Percentiles rank a stretch among this genome's conserved stretches.
Conservation (phyloP, 2,113 vertebrate species). For the Nematolebias whitei region DNA sequence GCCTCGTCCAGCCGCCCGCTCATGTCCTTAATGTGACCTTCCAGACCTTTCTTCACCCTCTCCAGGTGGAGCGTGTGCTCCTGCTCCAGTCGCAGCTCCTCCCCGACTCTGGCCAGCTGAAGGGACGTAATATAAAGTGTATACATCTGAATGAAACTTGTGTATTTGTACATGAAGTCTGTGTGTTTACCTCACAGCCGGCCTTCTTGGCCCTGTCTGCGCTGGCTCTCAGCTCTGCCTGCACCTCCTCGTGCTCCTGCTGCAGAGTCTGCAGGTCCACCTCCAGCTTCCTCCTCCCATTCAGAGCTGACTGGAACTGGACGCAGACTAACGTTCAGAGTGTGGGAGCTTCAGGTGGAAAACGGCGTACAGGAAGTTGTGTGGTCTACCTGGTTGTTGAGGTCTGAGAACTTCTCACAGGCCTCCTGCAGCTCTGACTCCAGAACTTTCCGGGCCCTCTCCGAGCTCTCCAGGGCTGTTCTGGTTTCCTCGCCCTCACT, state of each 20-base stretch:
- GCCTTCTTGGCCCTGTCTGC: conserved; percentile 80
- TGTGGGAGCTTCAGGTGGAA: accelerated
- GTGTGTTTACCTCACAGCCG: conserved; percentile 71
- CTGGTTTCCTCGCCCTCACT: conserved; percentile 71
- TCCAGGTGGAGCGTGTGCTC: conserved; percentile 81
- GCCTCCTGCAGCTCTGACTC: conserved; percentile 77
- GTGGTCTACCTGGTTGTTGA: conserved; percentile 77
- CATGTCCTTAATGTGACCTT: conserved; percentile 81
- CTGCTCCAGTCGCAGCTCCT: conserved; percentile 83
- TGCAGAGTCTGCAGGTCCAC: conserved; percentile 80
- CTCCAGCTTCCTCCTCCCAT: conserved; percentile 79
- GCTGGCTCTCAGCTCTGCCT: conserved; percentile 67
- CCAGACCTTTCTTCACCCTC: conserved; percentile 81
- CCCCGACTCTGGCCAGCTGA: conserved; percentile 74
- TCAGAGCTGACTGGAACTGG: conserved; percentile 76
- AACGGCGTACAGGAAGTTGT: not conserved
- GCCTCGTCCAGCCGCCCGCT: conserved; percentile 79
- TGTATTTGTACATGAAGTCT: too few species aligned
- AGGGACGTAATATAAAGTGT: not conserved
- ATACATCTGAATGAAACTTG: not conserved
- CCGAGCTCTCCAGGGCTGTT: conserved; percentile 64
- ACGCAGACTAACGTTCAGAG: not conserved
- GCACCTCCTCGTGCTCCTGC: conserved; percentile 82
- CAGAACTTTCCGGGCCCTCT: conserved; percentile 74
- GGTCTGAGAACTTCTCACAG: conserved; percentile 75